A percentile compares a stretch with the other conserved stretches of the same genome.
Evolutionary conservation across 1,140 invertebrate genomes (phyloP).

Genomic region (Philaenus spumarius): DNA sequence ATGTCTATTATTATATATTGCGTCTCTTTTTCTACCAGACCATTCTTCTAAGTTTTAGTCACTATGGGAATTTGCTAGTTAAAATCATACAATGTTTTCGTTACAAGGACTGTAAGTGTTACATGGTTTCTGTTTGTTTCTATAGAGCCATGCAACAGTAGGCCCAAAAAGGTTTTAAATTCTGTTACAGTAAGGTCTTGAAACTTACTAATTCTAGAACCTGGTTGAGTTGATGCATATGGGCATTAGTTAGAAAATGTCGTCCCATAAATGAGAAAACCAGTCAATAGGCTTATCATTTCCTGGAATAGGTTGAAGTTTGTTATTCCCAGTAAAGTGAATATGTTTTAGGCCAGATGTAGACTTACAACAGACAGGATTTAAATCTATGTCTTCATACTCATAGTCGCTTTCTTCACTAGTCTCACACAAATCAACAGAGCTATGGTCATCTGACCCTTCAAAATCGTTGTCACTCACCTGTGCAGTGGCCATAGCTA

Average conservation of each 20-base stretch:
- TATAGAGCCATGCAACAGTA: slow-evolving; percentile 35
- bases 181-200: slow-evolving; percentile 29
- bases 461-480: too few relatives aligned
- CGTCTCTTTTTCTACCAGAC: too few relatives aligned
- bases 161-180: slow-evolving; percentile 33
- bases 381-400: slow-evolving; percentile 15
- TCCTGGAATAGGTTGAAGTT: background rate
- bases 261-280: slow-evolving; percentile 18
- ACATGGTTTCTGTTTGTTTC: slow-evolving; percentile 27
- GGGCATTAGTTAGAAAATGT: slow-evolving; percentile 14
- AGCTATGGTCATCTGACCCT: too few relatives aligned
- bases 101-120: too few relatives aligned
- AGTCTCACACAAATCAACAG: too few relatives aligned
- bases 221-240: background rate
- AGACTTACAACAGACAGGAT: slow-evolving; percentile 12
- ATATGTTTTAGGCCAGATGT: background rate
- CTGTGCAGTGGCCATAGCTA: too few relatives aligned
- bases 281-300: slow-evolving; percentile 16
- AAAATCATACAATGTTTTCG: too few relatives aligned
- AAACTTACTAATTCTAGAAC: slow-evolving; percentile 25
- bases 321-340: background rate
- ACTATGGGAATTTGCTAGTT: too few relatives aligned
- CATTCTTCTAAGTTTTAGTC: too few relatives aligned
- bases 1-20: too few relatives aligned
- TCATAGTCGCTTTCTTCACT: too few relatives aligned